Evolutionary conservation across 2,888 invertebrate genomes (phyloP).

Genomic region (Oscheius sp.): DNA sequence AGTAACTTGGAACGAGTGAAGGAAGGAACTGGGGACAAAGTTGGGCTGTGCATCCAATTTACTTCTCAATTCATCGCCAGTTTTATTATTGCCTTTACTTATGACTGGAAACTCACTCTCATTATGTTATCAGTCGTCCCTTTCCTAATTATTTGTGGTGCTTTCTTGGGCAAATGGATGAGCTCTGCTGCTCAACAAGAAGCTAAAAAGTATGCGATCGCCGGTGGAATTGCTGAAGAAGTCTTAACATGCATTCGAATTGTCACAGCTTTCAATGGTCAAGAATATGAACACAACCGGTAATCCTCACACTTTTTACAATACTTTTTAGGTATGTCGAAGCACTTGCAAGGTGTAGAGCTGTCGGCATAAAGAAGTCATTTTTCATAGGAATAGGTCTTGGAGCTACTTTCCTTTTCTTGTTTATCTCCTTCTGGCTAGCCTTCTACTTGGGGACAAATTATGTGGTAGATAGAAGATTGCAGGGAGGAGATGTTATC

Average conservation of each 20-base stretch:
- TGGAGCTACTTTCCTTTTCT: slow-evolving; percentile 64
- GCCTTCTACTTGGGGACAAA: slow-evolving; percentile 59
- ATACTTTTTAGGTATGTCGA: slow-evolving; percentile 50
- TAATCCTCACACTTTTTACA: slow-evolving; percentile 30
- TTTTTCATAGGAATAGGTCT: slow-evolving; percentile 67
- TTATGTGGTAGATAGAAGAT: slow-evolving; percentile 33
- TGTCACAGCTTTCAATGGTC: slow-evolving; percentile 55
- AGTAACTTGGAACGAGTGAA: neutral
- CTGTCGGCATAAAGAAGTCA: slow-evolving; percentile 54
- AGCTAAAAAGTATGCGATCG: slow-evolving; percentile 48
- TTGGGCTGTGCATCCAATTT: slow-evolving; percentile 46
- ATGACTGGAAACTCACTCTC: slow-evolving; percentile 49
- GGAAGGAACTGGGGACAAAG: slow-evolving; percentile 36
- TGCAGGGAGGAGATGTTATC: slow-evolving; percentile 21
- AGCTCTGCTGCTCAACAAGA: neutral
- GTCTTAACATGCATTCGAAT: slow-evolving; percentile 50
- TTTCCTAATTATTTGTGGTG: slow-evolving; percentile 25
- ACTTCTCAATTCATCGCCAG: slow-evolving; percentile 48
- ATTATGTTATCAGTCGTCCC: slow-evolving; percentile 46
- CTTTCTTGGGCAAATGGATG: slow-evolving; percentile 21
- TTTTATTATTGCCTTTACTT: slow-evolving; percentile 36
- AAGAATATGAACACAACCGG: slow-evolving; percentile 49
- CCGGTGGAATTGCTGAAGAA: slow-evolving; percentile 53
- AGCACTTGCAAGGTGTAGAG: slow-evolving; percentile 45
- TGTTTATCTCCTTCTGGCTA: slow-evolving; percentile 67